phyloP scores from a whole-genome alignment of 2,797 vertebrate genomes.

The Pogoniulus pusillus region DNA sequence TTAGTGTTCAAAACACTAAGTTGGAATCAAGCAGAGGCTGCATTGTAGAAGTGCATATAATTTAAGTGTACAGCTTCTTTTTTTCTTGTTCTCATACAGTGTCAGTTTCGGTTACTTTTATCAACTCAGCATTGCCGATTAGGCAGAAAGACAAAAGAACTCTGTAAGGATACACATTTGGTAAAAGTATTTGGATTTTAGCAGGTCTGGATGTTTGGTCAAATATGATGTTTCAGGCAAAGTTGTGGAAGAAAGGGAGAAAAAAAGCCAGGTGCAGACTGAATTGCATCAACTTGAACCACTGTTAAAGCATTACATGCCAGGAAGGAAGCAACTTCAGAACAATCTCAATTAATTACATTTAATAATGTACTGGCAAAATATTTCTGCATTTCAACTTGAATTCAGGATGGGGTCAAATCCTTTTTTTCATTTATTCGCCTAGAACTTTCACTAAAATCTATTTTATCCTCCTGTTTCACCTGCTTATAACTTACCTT shows the following conservation, averaged over 20 bases:
- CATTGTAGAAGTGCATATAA: neutral
- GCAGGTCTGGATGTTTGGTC: neutral
- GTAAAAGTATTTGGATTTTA: neutral
- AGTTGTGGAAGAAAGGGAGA: neutral
- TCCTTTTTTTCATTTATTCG: neutral
- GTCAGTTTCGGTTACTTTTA: slow-evolving; percentile 19
- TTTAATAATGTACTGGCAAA: neutral
- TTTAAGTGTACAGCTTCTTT: neutral
- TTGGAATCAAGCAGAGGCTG: neutral
- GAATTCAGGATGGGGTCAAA: neutral
- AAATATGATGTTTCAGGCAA: neutral
- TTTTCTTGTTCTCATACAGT: neutral
- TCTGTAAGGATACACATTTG: neutral
- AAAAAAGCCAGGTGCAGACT: neutral
- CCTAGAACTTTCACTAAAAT: neutral
- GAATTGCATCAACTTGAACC: neutral
- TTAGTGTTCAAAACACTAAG: neutral
- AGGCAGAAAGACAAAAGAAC: neutral
- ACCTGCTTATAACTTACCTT: neutral
- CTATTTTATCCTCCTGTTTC: neutral
- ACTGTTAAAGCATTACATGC: neutral
- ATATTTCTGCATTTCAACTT: neutral
- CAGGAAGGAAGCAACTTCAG: neutral
- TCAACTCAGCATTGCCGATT: neutral
- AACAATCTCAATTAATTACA: neutral